Evolutionary conservation across 2,113 vertebrate genomes (phyloP).

Genomic region (Collichthys lucidus): DNA sequence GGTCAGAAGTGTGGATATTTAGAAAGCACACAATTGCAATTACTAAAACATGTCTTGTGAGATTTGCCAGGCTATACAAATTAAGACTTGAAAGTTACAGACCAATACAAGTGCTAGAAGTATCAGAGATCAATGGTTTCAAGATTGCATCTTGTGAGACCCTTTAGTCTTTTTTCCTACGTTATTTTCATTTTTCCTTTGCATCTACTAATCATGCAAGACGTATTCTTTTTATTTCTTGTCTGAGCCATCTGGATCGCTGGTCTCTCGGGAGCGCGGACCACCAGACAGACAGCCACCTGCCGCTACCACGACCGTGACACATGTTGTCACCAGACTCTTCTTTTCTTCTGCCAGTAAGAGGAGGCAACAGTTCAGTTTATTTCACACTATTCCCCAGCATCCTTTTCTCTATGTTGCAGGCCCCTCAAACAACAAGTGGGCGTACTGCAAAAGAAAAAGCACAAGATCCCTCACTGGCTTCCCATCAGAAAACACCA

Average conservation of each 20-base stretch:
- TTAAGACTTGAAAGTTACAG: not conserved
- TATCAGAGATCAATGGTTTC: not conserved
- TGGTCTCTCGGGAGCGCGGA: not conserved
- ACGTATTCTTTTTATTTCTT: not conserved
- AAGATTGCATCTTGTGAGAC: not conserved
- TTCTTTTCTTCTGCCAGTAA: slow-evolving; percentile 20
- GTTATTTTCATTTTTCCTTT: not conserved
- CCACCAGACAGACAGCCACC: not conserved
- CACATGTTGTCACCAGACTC: slow-evolving; percentile 8
- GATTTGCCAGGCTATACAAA: not conserved
- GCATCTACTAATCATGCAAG: not conserved
- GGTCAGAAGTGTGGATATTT: not conserved
- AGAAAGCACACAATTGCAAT: not conserved
- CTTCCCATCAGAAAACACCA: not conserved
- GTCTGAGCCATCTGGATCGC: not conserved
- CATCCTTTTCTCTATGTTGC: not conserved
- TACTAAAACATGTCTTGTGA: too few relatives aligned
- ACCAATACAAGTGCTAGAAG: too few relatives aligned
- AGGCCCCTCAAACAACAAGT: not conserved
- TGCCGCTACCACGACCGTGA: not conserved
- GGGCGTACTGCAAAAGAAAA: not conserved
- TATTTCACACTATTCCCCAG: not conserved
- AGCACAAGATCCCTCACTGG: not conserved
- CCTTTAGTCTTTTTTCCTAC: not conserved
- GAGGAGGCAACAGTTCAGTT: not conserved